Percentiles rank a stretch among this genome's conserved stretches.
Evolutionary conservation across 2,797 vertebrate genomes (phyloP).

Genomic region (Rhynchotus rufescens): DNA sequence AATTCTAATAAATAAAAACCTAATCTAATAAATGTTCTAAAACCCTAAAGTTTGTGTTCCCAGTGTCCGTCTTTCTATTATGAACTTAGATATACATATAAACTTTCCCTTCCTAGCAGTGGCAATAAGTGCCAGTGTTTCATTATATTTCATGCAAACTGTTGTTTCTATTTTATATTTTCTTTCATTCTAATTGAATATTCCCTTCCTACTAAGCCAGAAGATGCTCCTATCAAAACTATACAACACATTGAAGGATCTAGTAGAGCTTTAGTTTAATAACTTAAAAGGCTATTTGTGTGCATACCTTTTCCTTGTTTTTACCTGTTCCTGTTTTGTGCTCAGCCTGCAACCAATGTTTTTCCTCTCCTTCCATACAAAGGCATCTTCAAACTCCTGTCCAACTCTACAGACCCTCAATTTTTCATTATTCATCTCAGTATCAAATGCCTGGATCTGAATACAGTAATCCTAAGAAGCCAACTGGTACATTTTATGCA

Average conservation of each 20-base stretch:
- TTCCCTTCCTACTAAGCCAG: background rate
- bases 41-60: background rate
- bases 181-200: background rate
- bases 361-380: background rate
- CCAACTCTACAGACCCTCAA: background rate
- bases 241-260: background rate
- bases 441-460: background rate
- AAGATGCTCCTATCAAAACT: background rate
- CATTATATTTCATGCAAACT: background rate
- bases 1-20: background rate
- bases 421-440: background rate
- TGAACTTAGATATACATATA: background rate
- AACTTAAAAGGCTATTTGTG: background rate
- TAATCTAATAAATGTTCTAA: background rate
- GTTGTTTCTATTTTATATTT: background rate
- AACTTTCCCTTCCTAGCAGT: background rate
- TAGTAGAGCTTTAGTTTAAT: background rate
- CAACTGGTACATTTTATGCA: background rate
- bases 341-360: background rate
- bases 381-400: background rate
- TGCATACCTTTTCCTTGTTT: background rate
- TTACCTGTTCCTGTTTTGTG: background rate
- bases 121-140: background rate
- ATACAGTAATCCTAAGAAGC: background rate
- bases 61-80: background rate